Base-by-base conservation (phyloP, 2,888 invertebrate species). In the Hyposoter didymator region DNA sequence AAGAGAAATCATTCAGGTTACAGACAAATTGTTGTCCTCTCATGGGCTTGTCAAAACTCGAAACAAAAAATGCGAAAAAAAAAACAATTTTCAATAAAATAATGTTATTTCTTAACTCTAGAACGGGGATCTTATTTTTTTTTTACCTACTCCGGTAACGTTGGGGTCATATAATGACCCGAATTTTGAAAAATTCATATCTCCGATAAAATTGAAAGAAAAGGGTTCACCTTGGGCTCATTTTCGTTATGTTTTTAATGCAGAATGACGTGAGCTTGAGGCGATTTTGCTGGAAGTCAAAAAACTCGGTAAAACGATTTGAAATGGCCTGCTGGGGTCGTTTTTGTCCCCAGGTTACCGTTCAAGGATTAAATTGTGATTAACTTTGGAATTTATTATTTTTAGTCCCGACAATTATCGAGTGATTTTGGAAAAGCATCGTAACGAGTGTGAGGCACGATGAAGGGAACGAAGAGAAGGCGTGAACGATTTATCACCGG, bases 401-500 rank as follows among this genome's bases (percentile, higher is more conserved):
- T 59, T 14, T 5, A 59, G 52, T 55, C 52, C 52, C 19, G 8
- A 22, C 19, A 1, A 6, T 8, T 19, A 19, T 52, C 52, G 8
- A 19, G 19, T 19, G 8, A 22, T 55, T 22, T 49, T 10, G 8
- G 10, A 55, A 22, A 55, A 22, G 4, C 22, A 12, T 12, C 10
- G 2, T 5, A 6, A 28, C 28, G 59, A 10, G 14, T 59, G 28
- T 28, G 3, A 28, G 28, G n/a, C n/a, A 19, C 10, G 35, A 52
- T 39, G 19, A 52, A 19, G 52, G 49, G 5, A 32, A n/a, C 32
- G 28, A 72, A 72, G 47, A 72, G 52, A 52, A 52, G 7, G 12
- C n/a, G n/a, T n/a, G 35, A 7, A 32, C 10, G n/a, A 72, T 72
- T 72, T 72, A 52, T 72, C 32, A 47, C 12, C 64, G 47, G 22